phyloP scores from a whole-genome alignment of 2,113 vertebrate species.

The Ictalurus punctatus region DNA sequence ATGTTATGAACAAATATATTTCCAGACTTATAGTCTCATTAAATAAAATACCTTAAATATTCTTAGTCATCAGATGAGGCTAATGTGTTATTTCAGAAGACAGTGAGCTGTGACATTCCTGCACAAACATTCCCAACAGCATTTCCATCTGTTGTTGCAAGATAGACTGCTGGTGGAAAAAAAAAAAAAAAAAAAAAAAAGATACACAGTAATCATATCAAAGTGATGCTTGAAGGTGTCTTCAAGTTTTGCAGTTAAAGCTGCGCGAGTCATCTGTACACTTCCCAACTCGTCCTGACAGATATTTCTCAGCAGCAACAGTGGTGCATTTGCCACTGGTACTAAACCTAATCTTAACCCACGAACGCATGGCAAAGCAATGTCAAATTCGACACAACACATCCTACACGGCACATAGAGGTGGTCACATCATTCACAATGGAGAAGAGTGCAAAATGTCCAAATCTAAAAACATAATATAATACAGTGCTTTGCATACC shows the following conservation, averaged over 20 bases:
- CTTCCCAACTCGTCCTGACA: not conserved
- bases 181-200: not conserved
- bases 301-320: conserved; percentile 2
- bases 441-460: not conserved
- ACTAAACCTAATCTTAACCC: conserved; percentile 1
- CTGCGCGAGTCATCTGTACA: not conserved
- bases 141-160: conserved; percentile 19
- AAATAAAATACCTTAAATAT: not conserved
- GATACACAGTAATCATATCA: conserved; percentile 24
- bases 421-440: not conserved
- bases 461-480: not conserved
- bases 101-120: not conserved
- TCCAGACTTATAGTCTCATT: not conserved
- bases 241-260: conserved; percentile 9
- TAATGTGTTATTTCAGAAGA: conserved; percentile 3
- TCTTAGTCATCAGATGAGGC: not conserved
- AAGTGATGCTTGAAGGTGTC: conserved; percentile 16
- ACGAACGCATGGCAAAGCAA: not conserved
- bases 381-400: not conserved
- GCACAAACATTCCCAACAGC: not conserved
- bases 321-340: not conserved
- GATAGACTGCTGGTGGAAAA: not conserved
- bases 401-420: not conserved
- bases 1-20: not conserved
- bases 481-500: too few relatives aligned